Percentiles rank a stretch among this genome's conserved stretches.
Evolutionary conservation across 2,113 vertebrate species (phyloP).

Genomic region (Chlamydotis undulata): DNA sequence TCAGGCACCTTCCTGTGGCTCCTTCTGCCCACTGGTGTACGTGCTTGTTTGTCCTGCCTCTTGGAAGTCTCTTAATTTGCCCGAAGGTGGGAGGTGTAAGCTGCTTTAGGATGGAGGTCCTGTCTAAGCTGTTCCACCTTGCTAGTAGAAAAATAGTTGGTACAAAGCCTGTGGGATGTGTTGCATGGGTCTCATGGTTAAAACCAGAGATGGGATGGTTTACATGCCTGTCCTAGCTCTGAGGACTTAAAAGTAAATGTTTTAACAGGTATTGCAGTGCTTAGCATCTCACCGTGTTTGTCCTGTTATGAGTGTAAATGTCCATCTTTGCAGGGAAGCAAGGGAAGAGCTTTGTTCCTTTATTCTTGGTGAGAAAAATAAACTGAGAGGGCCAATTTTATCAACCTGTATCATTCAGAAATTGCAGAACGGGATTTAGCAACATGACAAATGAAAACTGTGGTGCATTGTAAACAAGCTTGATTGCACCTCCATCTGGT

Average conservation of each 20-base stretch:
- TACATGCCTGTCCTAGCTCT: background rate
- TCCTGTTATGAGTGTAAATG: background rate
- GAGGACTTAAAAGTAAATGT: background rate
- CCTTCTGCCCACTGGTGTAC: background rate
- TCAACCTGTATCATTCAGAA: background rate
- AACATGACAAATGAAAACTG: background rate
- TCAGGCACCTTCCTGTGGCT: background rate
- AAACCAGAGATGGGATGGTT: background rate
- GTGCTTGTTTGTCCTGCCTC: background rate
- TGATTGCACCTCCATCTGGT: background rate
- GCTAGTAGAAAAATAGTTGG: background rate
- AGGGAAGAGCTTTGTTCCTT: background rate
- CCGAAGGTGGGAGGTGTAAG: conserved; percentile 11
- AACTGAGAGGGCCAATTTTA: background rate
- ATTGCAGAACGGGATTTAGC: background rate
- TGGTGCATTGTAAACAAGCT: background rate
- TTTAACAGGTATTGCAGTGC: background rate
- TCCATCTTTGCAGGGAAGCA: background rate
- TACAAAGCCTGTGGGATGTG: background rate
- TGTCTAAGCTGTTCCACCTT: background rate
- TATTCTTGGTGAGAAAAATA: background rate
- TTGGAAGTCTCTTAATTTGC: background rate
- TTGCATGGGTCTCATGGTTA: background rate
- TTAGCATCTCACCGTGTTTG: background rate
- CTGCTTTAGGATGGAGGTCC: background rate